phyloP scores from a whole-genome alignment of 1,140 invertebrate genomes.

The Ceratina calcarata region DNA sequence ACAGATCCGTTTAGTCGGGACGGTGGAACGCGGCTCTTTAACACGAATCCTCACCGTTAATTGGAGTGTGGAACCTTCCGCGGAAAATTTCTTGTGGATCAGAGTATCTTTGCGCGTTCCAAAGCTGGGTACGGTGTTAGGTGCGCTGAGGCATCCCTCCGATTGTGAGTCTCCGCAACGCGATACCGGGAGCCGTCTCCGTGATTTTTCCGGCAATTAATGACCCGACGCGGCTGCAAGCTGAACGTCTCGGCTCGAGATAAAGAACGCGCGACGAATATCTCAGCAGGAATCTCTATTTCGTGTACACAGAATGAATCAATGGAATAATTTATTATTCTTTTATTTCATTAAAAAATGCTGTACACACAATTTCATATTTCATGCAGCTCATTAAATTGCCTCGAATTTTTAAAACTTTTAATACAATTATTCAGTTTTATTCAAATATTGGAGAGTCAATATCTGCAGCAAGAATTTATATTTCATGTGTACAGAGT shows the following conservation, averaged over 20 bases:
- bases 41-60: conserved; percentile 16
- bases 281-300: too few species aligned
- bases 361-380: too few species aligned
- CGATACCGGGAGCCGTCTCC: neutral
- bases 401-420: too few species aligned
- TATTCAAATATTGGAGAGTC: too few species aligned
- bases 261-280: neutral
- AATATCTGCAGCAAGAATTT: too few species aligned
- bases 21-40: neutral
- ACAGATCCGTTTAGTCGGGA: neutral
- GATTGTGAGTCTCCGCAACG: neutral
- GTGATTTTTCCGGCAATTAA: conserved; percentile 4
- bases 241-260: neutral
- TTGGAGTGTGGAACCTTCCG: conserved; percentile 7
- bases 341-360: too few species aligned
- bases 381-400: too few species aligned
- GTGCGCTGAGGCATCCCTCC: neutral
- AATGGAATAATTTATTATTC: too few species aligned
- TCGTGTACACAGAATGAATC: too few species aligned
- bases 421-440: too few species aligned
- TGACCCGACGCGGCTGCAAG: neutral
- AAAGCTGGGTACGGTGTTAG: neutral
- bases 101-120: neutral
- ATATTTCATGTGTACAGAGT: too few species aligned
- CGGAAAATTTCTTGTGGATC: conserved; percentile 5